Percentiles rank a stretch among this genome's conserved stretches.
phyloP scores from a whole-genome alignment of 2,888 invertebrate species.

The Sabatieria punctata region DNA sequence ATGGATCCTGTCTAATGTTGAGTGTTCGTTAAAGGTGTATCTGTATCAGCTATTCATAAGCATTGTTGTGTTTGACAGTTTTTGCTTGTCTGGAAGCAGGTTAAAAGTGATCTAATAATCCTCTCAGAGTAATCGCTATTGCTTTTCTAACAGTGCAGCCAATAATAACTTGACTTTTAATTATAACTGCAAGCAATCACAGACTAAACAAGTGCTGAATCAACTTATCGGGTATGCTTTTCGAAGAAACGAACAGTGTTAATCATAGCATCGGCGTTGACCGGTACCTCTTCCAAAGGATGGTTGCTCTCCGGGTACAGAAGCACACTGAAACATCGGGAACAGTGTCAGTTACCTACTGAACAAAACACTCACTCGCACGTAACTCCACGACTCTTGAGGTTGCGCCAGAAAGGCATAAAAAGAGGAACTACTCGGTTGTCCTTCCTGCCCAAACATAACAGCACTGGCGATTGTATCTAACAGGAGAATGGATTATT shows the following conservation, averaged over 20 bases:
- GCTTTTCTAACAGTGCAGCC: too few species aligned
- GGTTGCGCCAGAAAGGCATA: conserved; percentile 17
- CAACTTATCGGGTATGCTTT: conserved; percentile 17
- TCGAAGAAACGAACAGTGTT: conserved; percentile 37
- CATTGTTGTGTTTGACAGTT: too few species aligned
- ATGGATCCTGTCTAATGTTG: too few species aligned
- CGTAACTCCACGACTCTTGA: conserved; percentile 19
- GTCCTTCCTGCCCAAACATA: conserved; percentile 64
- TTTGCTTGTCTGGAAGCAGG: too few species aligned
- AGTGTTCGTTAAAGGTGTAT: too few species aligned
- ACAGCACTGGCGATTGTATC: conserved; percentile 49
- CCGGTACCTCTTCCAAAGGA: conserved; percentile 36
- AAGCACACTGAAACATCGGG: conserved; percentile 27
- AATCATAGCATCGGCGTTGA: conserved; percentile 36
- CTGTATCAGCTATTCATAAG: too few species aligned
- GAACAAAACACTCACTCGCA: conserved; percentile 16
- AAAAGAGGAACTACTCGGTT: conserved; percentile 50
- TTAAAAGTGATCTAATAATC: too few species aligned
- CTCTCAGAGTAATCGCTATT: too few species aligned
- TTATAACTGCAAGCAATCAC: too few species aligned
- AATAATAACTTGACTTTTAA: too few species aligned
- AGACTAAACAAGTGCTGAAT: too few species aligned
- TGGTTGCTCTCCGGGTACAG: conserved; percentile 37
- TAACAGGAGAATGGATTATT: too few species aligned
- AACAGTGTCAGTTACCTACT: background rate